Base-by-base conservation (phyloP, 2,797 vertebrate species). In the Takifugu rubripes region DNA sequence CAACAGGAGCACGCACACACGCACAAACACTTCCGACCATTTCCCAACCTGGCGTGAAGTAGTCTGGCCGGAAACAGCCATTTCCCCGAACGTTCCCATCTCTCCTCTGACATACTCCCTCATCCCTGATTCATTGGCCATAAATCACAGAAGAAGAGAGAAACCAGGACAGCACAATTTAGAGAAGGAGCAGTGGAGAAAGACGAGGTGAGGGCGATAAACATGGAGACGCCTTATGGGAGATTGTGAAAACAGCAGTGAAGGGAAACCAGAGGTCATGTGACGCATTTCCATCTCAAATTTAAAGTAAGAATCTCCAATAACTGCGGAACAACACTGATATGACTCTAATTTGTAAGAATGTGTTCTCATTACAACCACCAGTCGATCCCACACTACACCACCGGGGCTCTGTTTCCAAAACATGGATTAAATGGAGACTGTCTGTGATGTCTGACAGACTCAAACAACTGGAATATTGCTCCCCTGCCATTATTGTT, bases 41-140 rank as follows among this genome's bases (percentile, higher is more conserved):
- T 87, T 87, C 77, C 83, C 66, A 74, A 76, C 70, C 81, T 82
- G 81, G 80, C 79, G 78, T 79, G 81, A 87, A 82, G 79, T 81
- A 86, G 84, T 84, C 83, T 85, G 86, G 83, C 86, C 77, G 86
- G 88, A 90, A 85, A 75, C 84, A 85, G 79, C 81, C 82, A 81
- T 83, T 87, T 91, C 87, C 87, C 82, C 84, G 80, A 86, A 87
- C 75, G 82, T 83, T 84, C 79, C 79, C 71, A 79, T 83, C 78
- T 75, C 83, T 80, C 74, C 82, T 82, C 79, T 79, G 75, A 76
- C 70, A 79, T 79, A 81, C 81, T 83, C 83, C 79, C 83, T 83
- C 76, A 84, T 85, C 79, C 81, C 78, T 85, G 83, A 87, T 86
- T 84, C 81, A 85, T 84, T 79, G 74, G 75, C 81, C 83, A 87